Conservation (phyloP, 1,140 invertebrate species). For the Meloidogyne chitwoodi region DNA sequence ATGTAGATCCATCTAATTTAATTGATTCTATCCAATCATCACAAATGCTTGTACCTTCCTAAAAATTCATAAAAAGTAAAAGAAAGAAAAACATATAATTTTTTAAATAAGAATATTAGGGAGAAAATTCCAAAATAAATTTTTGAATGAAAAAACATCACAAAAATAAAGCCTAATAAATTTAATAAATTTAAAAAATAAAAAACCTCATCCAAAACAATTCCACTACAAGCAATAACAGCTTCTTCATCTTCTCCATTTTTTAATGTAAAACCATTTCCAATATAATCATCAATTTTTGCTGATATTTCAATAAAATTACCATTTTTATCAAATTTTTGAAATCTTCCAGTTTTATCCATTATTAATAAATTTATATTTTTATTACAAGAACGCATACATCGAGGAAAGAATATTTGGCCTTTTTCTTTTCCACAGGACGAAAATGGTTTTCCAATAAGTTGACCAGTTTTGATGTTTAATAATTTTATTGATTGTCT, state of each 20-base stretch:
- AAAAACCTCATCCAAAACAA: constrained; percentile 45
- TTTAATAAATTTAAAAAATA: not conserved
- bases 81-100: too few relatives aligned
- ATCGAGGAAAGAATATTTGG: constrained; percentile 53
- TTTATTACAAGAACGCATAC: constrained; percentile 32
- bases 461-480: constrained; percentile 37
- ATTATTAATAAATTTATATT: constrained; percentile 43
- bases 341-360: constrained; percentile 55
- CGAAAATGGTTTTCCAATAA: constrained; percentile 30
- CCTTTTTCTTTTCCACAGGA: constrained; percentile 45
- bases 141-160: not conserved
- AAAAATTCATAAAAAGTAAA: constrained; percentile 21
- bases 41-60: constrained; percentile 50
- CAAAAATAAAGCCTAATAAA: not conserved
- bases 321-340: constrained; percentile 41
- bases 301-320: constrained; percentile 42
- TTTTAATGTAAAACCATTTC: constrained; percentile 52
- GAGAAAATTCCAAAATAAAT: too few relatives aligned
- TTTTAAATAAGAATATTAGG: too few relatives aligned
- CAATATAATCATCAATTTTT: constrained; percentile 55
- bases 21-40: constrained; percentile 57
- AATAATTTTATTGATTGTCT: constrained; percentile 51
- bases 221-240: constrained; percentile 50
- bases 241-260: constrained; percentile 38
- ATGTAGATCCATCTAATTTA: constrained; percentile 50